phyloP scores from a whole-genome alignment of 2,113 vertebrate species.

The Muscicapa adusta region DNA sequence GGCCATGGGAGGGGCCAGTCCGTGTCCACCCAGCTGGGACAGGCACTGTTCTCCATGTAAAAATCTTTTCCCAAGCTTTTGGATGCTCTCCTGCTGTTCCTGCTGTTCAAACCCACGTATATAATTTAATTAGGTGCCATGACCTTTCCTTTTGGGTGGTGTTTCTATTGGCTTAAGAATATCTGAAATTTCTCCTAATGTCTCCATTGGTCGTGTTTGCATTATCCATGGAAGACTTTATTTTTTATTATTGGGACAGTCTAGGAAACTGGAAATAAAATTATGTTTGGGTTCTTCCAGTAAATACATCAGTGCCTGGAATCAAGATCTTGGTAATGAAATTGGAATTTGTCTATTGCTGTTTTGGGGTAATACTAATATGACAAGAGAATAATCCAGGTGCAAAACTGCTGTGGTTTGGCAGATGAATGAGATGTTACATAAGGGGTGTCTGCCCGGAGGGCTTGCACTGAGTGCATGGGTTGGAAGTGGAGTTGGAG shows the following conservation, averaged over 20 bases:
- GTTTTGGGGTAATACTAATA: neutral
- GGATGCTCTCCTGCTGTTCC: neutral
- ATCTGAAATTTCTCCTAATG: neutral
- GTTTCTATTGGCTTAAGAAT: neutral
- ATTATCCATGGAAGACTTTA: neutral
- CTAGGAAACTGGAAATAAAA: neutral
- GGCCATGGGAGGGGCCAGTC: neutral
- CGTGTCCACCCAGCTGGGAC: rapidly evolving
- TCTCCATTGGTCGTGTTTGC: neutral
- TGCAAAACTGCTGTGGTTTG: neutral
- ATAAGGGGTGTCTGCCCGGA: neutral
- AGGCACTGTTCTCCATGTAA: rapidly evolving
- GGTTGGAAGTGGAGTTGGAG: neutral
- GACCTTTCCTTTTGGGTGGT: neutral
- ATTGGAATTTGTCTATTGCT: neutral
- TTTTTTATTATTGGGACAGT: neutral
- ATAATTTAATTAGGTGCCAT: neutral
- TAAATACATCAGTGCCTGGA: conserved; percentile 8
- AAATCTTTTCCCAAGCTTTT: neutral
- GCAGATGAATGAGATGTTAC: neutral
- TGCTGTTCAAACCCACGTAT: neutral
- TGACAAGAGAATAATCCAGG: neutral
- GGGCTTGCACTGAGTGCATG: neutral
- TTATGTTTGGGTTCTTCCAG: neutral
- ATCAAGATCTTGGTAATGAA: neutral